Percentiles rank a stretch among this genome's conserved stretches.
Evolutionary conservation across 2,797 vertebrate genomes (phyloP).

Genomic region (Heteromormyrus szaboi): DNA sequence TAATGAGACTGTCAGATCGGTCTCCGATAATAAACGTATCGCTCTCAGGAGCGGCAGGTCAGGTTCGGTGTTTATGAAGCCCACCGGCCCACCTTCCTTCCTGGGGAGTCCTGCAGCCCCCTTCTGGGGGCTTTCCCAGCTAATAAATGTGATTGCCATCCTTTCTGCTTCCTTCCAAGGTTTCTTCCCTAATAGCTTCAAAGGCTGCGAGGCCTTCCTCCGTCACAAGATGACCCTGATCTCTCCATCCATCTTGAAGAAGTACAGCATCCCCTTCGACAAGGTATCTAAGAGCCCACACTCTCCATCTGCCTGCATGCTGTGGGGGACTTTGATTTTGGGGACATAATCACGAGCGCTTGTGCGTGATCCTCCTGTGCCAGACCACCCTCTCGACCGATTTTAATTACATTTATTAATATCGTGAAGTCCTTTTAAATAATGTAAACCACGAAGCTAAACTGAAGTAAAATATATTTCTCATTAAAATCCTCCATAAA

Average conservation of each 20-base stretch:
- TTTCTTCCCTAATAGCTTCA: constrained; percentile 89
- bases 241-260: constrained; percentile 89
- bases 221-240: constrained; percentile 98
- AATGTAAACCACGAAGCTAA: background rate
- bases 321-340: background rate
- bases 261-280: constrained; percentile 94
- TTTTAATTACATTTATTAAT: background rate
- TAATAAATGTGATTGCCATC: background rate
- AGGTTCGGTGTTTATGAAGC: background rate
- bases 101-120: background rate
- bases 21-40: background rate
- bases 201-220: constrained; percentile 93
- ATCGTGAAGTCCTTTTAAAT: background rate
- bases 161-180: constrained; percentile 62
- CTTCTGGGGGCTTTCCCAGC: background rate
- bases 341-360: background rate
- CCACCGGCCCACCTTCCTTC: background rate
- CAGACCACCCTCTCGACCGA: background rate
- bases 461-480: background rate
- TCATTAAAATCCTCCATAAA: background rate
- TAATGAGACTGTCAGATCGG: background rate
- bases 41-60: background rate
- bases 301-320: background rate
- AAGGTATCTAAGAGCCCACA: constrained; percentile 64
- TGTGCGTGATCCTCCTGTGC: background rate